A percentile compares a stretch with the other conserved stretches of the same genome.
Conservation (phyloP, 2,113 vertebrate species). For the Lagopus leucura region DNA sequence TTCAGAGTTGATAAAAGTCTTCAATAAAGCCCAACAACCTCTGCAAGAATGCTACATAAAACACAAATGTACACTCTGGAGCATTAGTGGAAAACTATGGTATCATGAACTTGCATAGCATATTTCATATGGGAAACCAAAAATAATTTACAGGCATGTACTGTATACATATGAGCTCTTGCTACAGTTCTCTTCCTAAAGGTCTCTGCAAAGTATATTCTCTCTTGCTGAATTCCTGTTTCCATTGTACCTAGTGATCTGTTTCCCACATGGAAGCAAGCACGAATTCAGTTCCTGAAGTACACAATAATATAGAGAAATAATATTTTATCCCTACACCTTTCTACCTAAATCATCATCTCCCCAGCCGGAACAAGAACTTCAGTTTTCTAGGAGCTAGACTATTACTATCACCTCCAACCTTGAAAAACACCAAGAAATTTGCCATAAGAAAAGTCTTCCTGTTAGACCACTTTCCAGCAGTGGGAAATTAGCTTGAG, state of each 20-base stretch:
- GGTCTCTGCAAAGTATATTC: background rate
- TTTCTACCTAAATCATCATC: background rate
- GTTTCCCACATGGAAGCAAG: background rate
- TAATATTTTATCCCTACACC: background rate
- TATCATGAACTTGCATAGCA: background rate
- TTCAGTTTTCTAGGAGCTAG: background rate
- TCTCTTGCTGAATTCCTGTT: background rate
- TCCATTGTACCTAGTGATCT: background rate
- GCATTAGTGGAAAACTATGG: background rate
- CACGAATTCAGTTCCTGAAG: background rate
- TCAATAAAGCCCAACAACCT: accelerated
- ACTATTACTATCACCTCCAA: background rate
- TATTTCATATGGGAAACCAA: background rate
- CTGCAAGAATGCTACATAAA: background rate
- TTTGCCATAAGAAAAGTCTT: background rate
- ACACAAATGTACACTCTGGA: background rate
- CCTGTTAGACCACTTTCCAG: background rate
- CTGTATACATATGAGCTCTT: background rate
- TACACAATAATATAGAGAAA: background rate
- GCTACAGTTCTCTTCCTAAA: background rate
- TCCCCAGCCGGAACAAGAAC: background rate
- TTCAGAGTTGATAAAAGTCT: background rate
- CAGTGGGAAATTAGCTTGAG: background rate
- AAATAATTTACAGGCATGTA: background rate
- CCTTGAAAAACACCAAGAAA: background rate